phyloP scores from a whole-genome alignment of 2,888 invertebrate species.

The Rotaria sp. region DNA sequence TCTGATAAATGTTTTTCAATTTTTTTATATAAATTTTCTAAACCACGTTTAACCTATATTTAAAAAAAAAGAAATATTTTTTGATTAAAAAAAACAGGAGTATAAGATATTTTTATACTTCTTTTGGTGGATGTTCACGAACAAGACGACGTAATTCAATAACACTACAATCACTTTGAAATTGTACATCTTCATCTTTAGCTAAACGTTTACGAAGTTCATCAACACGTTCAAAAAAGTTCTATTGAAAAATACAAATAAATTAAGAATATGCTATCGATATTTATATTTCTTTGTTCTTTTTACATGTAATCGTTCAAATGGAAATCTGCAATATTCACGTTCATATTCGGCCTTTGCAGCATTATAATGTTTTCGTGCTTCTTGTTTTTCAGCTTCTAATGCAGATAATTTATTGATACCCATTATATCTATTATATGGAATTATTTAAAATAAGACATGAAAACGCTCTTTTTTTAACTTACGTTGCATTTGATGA shows the following conservation, averaged over 20 bases:
- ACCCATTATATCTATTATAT: conserved; percentile 31
- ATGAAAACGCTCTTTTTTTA: neutral
- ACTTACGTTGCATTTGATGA: conserved; percentile 72
- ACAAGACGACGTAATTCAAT: conserved; percentile 89
- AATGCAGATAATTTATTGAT: conserved; percentile 31
- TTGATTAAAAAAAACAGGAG: neutral
- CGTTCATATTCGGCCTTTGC: conserved; percentile 71
- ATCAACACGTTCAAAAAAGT: conserved; percentile 92
- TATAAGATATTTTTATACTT: conserved; percentile 55
- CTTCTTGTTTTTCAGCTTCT: conserved; percentile 31
- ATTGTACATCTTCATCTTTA: conserved; percentile 91
- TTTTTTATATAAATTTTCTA: conserved; percentile 84
- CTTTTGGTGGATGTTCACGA: conserved; percentile 80
- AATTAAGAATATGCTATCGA: too few species aligned
- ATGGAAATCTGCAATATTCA: conserved; percentile 82
- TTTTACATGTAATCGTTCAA: conserved; percentile 78
- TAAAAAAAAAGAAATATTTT: conserved; percentile 33
- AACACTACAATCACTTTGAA: conserved; percentile 91
- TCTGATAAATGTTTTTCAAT: conserved; percentile 94
- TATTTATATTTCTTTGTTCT: neutral
- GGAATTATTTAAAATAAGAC: neutral
- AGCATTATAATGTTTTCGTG: conserved; percentile 37
- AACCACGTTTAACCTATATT: conserved; percentile 70
- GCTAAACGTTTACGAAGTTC: conserved; percentile 84
- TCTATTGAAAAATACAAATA: conserved; percentile 59